phyloP scores from a whole-genome alignment of 1,140 invertebrate species.

The Lysiphlebus fabarum region DNA sequence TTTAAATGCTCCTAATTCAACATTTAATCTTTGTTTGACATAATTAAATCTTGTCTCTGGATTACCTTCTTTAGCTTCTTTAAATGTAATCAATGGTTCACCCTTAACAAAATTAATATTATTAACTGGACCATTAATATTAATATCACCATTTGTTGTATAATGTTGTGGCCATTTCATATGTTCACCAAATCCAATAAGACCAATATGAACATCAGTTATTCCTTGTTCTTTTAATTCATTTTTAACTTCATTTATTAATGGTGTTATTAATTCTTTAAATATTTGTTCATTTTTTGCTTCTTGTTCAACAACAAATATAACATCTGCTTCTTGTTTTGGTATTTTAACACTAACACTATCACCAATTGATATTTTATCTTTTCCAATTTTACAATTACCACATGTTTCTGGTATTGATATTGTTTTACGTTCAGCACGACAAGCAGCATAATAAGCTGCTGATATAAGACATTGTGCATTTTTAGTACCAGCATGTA shows the following conservation, averaged over 20 bases:
- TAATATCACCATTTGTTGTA: conserved; percentile 56
- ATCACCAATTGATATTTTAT: conserved; percentile 57
- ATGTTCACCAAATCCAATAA: conserved; percentile 60
- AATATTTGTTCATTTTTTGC: conserved; percentile 51
- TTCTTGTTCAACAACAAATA: conserved; percentile 67
- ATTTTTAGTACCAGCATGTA: conserved; percentile 46
- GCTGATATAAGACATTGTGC: conserved; percentile 60
- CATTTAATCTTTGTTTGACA: conserved; percentile 38
- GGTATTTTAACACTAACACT: conserved; percentile 66
- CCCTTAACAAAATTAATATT: conserved; percentile 50
- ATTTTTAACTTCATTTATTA: conserved; percentile 49
- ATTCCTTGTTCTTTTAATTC: conserved; percentile 59
- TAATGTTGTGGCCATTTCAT: conserved; percentile 59
- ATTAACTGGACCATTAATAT: conserved; percentile 58
- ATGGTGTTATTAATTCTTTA: conserved; percentile 50
- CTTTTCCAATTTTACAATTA: conserved; percentile 59
- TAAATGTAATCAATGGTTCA: conserved; percentile 32
- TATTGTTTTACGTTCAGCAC: conserved; percentile 54
- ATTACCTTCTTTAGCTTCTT: conserved; percentile 41
- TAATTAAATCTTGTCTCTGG: conserved; percentile 33
- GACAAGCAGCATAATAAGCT: conserved; percentile 61
- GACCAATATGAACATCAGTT: conserved; percentile 59
- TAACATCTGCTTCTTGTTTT: conserved; percentile 68
- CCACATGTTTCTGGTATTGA: conserved; percentile 59
- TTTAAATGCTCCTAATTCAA: conserved; percentile 46